phyloP scores from a whole-genome alignment of 2,888 invertebrate genomes.

The Junonia oenone region DNA sequence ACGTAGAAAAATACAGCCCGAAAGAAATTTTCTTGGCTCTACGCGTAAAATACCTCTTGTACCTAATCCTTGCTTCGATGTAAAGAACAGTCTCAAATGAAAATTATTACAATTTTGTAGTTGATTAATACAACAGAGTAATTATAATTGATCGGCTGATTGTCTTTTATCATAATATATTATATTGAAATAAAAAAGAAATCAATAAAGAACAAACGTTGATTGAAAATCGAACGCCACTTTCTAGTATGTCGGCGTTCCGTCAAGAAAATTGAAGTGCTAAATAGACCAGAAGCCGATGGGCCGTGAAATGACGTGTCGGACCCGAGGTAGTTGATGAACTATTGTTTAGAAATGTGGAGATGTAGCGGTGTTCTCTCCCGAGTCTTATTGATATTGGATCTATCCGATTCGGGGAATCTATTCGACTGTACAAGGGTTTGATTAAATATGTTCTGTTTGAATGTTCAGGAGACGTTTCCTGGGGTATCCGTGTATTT shows the following conservation, averaged over 20 bases:
- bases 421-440: conserved; percentile 22
- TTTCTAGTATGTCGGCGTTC: conserved; percentile 9
- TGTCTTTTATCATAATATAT: no score
- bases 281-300: conserved; percentile 57
- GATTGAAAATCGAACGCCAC: background rate
- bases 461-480: conserved; percentile 20
- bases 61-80: no score
- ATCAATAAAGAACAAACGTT: background rate
- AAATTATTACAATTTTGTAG: no score
- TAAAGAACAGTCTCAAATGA: no score
- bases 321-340: conserved; percentile 50
- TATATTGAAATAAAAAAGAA: background rate
- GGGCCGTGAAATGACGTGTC: conserved; percentile 59
- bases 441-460: conserved; percentile 32
- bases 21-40: background rate
- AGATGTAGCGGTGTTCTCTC: conserved; percentile 35
- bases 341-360: conserved; percentile 57
- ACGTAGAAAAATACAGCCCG: conserved; percentile 12
- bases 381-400: conserved; percentile 31
- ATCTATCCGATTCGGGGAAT: conserved; percentile 39
- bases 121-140: no score
- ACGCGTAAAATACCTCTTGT: background rate
- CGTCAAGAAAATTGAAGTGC: conserved; percentile 56
- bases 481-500: conserved; percentile 4
- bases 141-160: no score